Evolutionary conservation across 2,797 vertebrate genomes (phyloP), one percentile per base, ranked within the genome.

Genomic region (Saxicola maurus): DNA sequence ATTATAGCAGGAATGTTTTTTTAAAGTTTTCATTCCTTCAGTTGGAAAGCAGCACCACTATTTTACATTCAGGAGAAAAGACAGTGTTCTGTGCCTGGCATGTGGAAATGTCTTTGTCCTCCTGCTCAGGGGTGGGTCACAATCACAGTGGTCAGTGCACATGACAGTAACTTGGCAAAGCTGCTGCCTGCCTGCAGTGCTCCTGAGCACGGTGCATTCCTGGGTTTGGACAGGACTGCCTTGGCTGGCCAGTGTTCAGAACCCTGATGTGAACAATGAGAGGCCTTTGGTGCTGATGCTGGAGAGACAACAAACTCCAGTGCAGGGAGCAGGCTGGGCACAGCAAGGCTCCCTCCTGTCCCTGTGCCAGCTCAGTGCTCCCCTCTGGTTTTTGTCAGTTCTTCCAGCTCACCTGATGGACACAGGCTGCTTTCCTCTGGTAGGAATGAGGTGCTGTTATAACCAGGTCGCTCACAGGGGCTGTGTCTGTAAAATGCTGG

Each of bases 201-300:
- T 81, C 56, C 23, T 10, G 10, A 35, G 23, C 17, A 28, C 5
- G 59, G 19, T 13, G 17, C 1, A 1, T 1, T 0, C 24, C 37
- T 83, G 52, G 23, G n/a, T 48, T 64, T 28, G 64, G 21, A 27
- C 43, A 62, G 48, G 38, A 24, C 16, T 48, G 43, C n/a, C 15
- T 38, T 57, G 43, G 8, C 38, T 75, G 48, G 55, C 67, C 20
- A 31, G 13, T 27, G 79, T 86, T 30, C 37, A 28, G n/a, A 61
- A 18, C 18, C 21, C 25, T 31, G 1, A 7, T 12, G 6, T 21
- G 21, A 24, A 3, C 31, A 21, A 11, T 35, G 7, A 38, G 61
- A 61, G 89, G 15, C 9, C 20, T 56, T 75, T 83, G 55, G 17
- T 16, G 7, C 25, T 64, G 49, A 23, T 55, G 46, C 31, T 90